Base-by-base conservation (phyloP, 2,888 invertebrate species). In the Leucozona laternaria region DNA sequence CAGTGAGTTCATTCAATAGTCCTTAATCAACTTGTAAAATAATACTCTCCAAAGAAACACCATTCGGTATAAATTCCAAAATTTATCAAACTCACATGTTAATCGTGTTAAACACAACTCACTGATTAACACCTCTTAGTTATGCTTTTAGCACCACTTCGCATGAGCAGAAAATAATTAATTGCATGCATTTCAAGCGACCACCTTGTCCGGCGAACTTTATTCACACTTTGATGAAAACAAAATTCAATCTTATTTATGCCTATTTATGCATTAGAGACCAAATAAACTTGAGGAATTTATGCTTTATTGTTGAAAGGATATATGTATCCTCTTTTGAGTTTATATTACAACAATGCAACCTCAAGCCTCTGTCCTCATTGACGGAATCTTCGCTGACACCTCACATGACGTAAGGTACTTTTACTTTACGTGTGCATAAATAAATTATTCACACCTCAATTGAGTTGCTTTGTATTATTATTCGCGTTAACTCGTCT, bases 381-480 rank as follows among this genome's bases (percentile, higher is more conserved):
- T 45, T 72, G 50, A 77, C 72, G 66, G 64, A n/a, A 28, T 28
- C 55, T 68, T 58, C 20, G 55, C 73, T 72, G 78, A 73, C 55
- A 79, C 55, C 68, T 71, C 79, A 25, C 75, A 43, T 48, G 55
- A 40, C n/a, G n/a, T 60, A 28, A 1, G 15, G 0, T 20, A 5
- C 11, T 13, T 17, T 72, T 55, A 64, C 31, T 73, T 81, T 73
- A 62, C 68, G 25, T 34, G 57, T 77, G 80, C 50, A 31, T 66
- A 13, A 45, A 85, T 85, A 85, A 80, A 85, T 66, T 68, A 80
- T 85, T 77, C 68, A 60, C 84, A 85, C 72, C 60, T 68, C 77
- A 62, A 68, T 85, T 68, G 68, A 80, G 72, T 64, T 34, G 71
- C 72, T 84, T 53, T 75, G 28, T 37, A 40, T n/a, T n/a, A n/a